Evolutionary conservation across 2,797 vertebrate species (phyloP).

Genomic region (Tolypeutes matacus): DNA sequence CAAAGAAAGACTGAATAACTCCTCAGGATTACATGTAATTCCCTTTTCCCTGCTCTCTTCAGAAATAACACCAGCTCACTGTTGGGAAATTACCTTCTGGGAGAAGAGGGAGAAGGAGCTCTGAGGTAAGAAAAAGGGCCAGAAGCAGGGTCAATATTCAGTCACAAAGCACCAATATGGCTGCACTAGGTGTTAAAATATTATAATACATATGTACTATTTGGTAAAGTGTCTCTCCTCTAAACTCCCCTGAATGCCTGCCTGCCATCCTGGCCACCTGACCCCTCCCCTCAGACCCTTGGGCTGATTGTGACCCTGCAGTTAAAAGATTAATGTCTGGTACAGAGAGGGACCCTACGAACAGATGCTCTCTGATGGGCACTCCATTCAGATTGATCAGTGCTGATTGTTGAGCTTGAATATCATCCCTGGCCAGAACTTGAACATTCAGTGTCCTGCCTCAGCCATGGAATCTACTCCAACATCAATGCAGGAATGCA

Average conservation of each 20-base stretch:
- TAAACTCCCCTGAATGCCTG: not conserved
- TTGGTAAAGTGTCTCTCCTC: not conserved
- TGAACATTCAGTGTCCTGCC: not conserved
- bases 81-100: not conserved
- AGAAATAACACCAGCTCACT: not conserved
- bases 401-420: not conserved
- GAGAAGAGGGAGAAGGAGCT: not conserved
- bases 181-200: not conserved
- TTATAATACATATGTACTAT: not conserved
- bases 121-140: not conserved
- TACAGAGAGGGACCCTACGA: not conserved
- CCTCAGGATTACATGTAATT: not conserved
- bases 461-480: not conserved
- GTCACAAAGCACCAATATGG: not conserved
- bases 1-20: not conserved
- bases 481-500: conserved; percentile 42
- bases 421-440: not conserved
- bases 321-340: not conserved
- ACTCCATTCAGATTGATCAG: not conserved
- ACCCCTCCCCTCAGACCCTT: not conserved
- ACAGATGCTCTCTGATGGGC: not conserved
- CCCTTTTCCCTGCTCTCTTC: not conserved
- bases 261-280: not conserved
- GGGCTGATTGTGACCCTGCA: not conserved
- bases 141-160: not conserved